Percentiles rank a stretch among this genome's conserved stretches.
Conservation (phyloP, 2,888 invertebrate genomes). For the Drosophila borborema region DNA sequence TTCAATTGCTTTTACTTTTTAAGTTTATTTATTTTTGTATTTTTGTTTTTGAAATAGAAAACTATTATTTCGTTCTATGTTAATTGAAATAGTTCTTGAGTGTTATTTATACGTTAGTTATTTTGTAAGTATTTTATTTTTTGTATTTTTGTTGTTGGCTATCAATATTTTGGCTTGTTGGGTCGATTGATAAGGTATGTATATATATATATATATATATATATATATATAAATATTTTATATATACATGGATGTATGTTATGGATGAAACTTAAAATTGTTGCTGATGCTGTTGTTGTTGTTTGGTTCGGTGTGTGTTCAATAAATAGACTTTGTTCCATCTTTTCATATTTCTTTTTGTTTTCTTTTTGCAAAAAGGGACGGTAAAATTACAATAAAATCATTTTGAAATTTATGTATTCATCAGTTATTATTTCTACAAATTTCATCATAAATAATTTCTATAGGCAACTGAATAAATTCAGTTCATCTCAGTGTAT, state of each 20-base stretch:
- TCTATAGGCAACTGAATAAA: slow-evolving; percentile 52
- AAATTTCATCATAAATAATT: slow-evolving; percentile 58
- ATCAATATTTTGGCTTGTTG: slow-evolving; percentile 75
- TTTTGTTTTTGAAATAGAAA: slow-evolving; percentile 64
- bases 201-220: slow-evolving; percentile 15
- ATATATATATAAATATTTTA: slow-evolving; percentile 11
- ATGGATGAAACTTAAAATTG: slow-evolving; percentile 64
- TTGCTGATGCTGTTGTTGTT: slow-evolving; percentile 34
- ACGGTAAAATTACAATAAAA: slow-evolving; percentile 85
- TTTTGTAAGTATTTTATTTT: slow-evolving; percentile 28
- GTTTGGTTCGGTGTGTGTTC: slow-evolving; percentile 58
- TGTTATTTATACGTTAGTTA: slow-evolving; percentile 51
- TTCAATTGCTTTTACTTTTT: slow-evolving; percentile 69
- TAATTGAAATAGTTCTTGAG: slow-evolving; percentile 71
- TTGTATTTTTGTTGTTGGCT: slow-evolving; percentile 57
- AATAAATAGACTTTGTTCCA: slow-evolving; percentile 73
- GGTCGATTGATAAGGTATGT: slow-evolving; percentile 51
- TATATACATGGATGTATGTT: slow-evolving; percentile 32
- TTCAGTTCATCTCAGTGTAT: slow-evolving; percentile 51
- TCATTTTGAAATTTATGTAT: slow-evolving; percentile 76
- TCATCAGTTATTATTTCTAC: slow-evolving; percentile 13
- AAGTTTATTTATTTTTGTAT: slow-evolving; percentile 14
- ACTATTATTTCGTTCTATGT: slow-evolving; percentile 58
- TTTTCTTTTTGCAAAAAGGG: slow-evolving; percentile 81
- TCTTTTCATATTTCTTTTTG: slow-evolving; percentile 41